Evolutionary conservation across 2,888 invertebrate species (phyloP), one percentile per base, ranked within the genome.

Genomic region (Drosophila flavopinicola): DNA sequence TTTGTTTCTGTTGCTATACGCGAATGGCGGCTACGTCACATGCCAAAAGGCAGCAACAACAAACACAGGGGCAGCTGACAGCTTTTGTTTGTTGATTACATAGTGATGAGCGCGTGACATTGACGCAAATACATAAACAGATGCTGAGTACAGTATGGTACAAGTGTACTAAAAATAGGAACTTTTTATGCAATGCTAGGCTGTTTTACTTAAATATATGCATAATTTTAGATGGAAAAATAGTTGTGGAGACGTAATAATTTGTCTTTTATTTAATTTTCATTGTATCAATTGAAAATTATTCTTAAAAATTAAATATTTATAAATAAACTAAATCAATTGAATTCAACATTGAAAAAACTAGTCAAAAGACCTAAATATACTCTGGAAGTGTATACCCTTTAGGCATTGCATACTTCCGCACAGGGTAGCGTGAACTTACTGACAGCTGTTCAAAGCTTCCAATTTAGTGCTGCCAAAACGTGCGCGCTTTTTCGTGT

Each of bases 1-100:
- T 20, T 49, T 42, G 61, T 51, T 52, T 29, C 72, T 58, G 71
- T 67, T 73, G 74, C 74, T 37, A 71, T 58, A 73, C 49, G 11
- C 37, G 37, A 39, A 32, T 17, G 11, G 24, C 10, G 6, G 37
- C 51, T 41, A 23, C 64, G 69, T 59, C 69, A 70, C 25, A 33
- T 24, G 15, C 13, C 7, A 13, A 48, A 47, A 13, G 17, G n/a
- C 15, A 45, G 30, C 25, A 35, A 42, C 37, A 49, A 24, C 9
- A 52, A 11, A 7, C 15, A 37, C 9, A 17, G 23, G 23, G 11
- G 38, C 24, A 59, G 10, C 20, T 15, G 6, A 42, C n/a, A 51
- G 66, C 45, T 57, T 57, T 56, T 13, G 15, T n/a, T 9, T 3
- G 11, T 24, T 7, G 7, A 17, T 41, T 10, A 30, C 30, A 11